Evolutionary conservation across 2,797 vertebrate genomes (phyloP), one percentile per base, ranked within the genome.

Genomic region (Falco biarmicus): DNA sequence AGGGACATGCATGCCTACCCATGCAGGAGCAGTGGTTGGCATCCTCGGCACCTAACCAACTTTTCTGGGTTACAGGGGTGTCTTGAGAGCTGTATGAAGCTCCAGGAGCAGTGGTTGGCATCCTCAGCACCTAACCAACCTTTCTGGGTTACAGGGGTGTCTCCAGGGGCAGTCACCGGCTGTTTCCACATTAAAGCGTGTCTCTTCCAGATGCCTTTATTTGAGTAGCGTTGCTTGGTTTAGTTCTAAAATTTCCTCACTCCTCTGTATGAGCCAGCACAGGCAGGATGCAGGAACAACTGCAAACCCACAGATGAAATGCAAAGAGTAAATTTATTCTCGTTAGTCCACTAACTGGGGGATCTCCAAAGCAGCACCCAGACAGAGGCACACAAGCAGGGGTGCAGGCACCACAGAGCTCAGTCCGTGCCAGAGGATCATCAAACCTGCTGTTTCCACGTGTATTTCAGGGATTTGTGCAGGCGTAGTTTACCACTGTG

Each of bases 1-100:
- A 15, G 0, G 3, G 24, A 11, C 54, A 31, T 0, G 1, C 15
- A 15, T 1, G 2, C 0, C 2, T 56, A 50, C 47, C 25, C 37
- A 13, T 1, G 1, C 31, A 66, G 70, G 64, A 70, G 32, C 68
- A 65, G 47, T 41, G 29, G 13, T 25, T 1, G 1, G 29, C 31
- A 32, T 32, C 43, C 43, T 1, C 1, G 48, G 18, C n/a, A 53
- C 31, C 37, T 57, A n/a, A 47, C 29, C 70, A 77, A 15, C n/a
- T n/a, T 77, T 57, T 77, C 48, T 73, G 25, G 26, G 24, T 6
- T 51, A 6, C 9, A 11, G 13, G 41, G 14, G 16, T 79, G 15
- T 76, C 60, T 61, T 43, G 43, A 43, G 43, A 43, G 16, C 43
- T 43, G 43, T 43, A 43, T 43, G 43, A 43, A 43, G 15, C 43